These are phyloP conservation scores for Neodiprion virginianus DNA, from an alignment of 1,140 invertebrate species.

Conservation along the genomic window DNA sequence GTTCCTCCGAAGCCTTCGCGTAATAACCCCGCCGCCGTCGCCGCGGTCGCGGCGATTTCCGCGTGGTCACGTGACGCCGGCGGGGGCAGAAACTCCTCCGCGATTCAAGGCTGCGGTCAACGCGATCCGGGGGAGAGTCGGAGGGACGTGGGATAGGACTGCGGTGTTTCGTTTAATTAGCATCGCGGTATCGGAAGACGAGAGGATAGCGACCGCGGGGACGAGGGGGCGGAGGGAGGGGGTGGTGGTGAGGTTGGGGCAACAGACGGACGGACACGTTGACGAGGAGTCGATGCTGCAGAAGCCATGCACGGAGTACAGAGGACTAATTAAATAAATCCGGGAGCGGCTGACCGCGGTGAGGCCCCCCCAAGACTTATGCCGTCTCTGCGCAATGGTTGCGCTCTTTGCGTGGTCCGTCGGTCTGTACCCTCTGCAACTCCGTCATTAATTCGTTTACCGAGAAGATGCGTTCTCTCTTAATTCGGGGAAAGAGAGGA, in stretches of 20 bases:
- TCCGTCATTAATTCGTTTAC: no score
- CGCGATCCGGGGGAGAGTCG: background rate
- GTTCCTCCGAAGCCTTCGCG: no score
- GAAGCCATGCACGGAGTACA: conserved; percentile 25
- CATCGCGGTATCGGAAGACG: conserved; percentile 38
- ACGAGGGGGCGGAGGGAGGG: conserved; percentile 10
- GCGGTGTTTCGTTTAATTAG: conserved; percentile 45
- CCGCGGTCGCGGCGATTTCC: no score
- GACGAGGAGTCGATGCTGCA: conserved; percentile 34
- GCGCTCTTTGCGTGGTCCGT: no score
- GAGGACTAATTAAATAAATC: conserved; percentile 58
- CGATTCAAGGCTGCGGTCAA: background rate
- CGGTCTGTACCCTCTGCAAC: no score
- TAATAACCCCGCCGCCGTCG: no score
- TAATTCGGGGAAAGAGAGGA: no score
- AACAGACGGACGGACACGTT: conserved; percentile 38
- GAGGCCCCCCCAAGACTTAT: conserved; percentile 39
- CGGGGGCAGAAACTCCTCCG: no score
- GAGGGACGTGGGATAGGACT: conserved; percentile 36
- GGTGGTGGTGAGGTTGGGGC: conserved; percentile 16
- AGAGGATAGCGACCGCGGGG: conserved; percentile 3
- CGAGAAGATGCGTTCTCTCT: no score
- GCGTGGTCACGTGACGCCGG: no score
- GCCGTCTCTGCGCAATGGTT: no score
- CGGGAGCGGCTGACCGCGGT: conserved; percentile 48